phyloP scores from a whole-genome alignment of 2,797 vertebrate genomes.

The Pipistrellus nathusii region DNA sequence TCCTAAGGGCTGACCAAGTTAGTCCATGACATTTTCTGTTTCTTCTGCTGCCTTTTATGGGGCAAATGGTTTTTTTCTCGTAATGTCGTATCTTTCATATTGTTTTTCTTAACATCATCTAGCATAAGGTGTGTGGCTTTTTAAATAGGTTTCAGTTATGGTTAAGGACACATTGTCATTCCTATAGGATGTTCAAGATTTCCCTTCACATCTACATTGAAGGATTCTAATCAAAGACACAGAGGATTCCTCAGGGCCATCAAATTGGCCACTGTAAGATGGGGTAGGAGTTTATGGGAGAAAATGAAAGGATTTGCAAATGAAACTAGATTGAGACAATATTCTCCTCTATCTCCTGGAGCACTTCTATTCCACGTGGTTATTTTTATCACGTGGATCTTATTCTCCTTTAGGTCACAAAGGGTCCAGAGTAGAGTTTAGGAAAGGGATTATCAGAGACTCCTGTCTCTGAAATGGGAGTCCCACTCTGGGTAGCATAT shows the following conservation, averaged over 20 bases:
- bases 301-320: background rate
- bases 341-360: background rate
- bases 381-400: background rate
- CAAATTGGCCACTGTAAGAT: background rate
- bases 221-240: constrained; percentile 1
- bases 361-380: background rate
- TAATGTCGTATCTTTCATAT: constrained; percentile 65
- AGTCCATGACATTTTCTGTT: constrained; percentile 26
- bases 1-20: constrained; percentile 7
- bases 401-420: background rate
- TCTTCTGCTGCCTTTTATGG: constrained; percentile 54
- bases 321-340: background rate
- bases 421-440: background rate
- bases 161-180: constrained; percentile 60
- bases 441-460: background rate
- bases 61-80: constrained; percentile 47
- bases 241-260: background rate
- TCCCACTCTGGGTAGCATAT: background rate
- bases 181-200: background rate
- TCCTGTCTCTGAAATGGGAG: background rate
- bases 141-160: constrained; percentile 70
- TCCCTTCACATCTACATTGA: constrained; percentile 13
- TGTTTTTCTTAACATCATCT: constrained; percentile 74
- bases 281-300: background rate
- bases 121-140: constrained; percentile 80